phyloP scores from a whole-genome alignment of 2,797 vertebrate species.

The Neopelma chrysocephalum region DNA sequence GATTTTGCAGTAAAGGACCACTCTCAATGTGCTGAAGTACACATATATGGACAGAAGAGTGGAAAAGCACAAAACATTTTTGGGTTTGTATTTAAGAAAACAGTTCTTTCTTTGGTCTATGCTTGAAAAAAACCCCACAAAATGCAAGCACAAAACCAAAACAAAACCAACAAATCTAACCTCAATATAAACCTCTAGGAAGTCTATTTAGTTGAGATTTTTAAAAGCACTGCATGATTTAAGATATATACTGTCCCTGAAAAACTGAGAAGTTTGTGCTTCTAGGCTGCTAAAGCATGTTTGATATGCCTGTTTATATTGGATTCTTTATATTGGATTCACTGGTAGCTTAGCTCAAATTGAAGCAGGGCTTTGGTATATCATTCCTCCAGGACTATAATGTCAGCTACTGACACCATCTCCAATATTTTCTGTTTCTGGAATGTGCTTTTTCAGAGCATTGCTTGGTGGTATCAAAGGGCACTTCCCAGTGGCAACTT shows the following conservation, averaged over 20 bases:
- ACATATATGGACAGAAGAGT: background rate
- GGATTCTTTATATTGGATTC: constrained; percentile 41
- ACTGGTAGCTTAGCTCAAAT: constrained; percentile 19
- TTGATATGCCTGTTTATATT: constrained; percentile 35
- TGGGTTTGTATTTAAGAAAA: background rate
- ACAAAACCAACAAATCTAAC: background rate
- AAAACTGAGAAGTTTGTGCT: constrained; percentile 12
- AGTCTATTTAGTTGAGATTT: background rate
- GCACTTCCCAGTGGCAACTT: constrained; percentile 45
- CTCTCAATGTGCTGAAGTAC: background rate
- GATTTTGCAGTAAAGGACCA: background rate
- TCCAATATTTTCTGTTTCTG: constrained; percentile 22
- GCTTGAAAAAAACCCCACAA: background rate
- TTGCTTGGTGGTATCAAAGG: constrained; percentile 11
- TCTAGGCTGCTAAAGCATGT: background rate
- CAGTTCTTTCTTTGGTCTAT: background rate
- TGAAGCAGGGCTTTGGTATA: constrained; percentile 16
- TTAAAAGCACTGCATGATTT: background rate
- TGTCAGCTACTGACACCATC: background rate
- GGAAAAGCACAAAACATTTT: background rate
- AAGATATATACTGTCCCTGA: background rate
- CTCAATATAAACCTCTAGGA: background rate
- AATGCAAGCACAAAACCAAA: background rate
- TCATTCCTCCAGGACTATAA: constrained; percentile 51
- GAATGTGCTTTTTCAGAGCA: constrained; percentile 12